Evolutionary conservation across 2,113 vertebrate species (phyloP).

Genomic region (Heliornis fulica): DNA sequence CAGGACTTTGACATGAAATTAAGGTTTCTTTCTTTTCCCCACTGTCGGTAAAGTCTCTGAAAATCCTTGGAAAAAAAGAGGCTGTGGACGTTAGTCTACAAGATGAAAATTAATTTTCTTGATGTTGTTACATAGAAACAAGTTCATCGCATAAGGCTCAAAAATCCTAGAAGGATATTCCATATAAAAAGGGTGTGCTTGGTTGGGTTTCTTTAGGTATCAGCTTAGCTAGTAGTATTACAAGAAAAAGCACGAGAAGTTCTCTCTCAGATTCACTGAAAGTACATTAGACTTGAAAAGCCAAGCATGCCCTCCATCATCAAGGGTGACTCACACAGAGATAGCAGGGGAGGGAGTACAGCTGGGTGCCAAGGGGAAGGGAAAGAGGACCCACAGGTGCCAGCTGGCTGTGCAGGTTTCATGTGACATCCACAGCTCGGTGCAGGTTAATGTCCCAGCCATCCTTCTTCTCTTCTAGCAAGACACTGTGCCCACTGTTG

Average conservation of each 20-base stretch:
- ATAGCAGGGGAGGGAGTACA: background rate
- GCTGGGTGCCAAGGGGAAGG: background rate
- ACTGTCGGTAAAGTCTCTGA: background rate
- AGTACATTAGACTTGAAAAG: background rate
- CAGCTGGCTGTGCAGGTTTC: background rate
- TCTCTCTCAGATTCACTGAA: background rate
- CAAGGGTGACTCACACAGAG: background rate
- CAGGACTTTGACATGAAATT: background rate
- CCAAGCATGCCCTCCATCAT: fast-evolving
- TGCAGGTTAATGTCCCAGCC: background rate
- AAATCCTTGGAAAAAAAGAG: background rate
- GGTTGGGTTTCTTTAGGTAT: too few species aligned
- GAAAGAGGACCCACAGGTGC: background rate
- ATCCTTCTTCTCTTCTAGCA: background rate
- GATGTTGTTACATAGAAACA: background rate
- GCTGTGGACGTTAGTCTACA: background rate
- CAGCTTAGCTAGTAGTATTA: background rate
- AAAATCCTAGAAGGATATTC: background rate
- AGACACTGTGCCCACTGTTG: background rate
- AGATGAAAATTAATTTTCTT: background rate
- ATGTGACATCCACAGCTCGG: background rate
- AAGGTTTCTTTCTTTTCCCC: background rate
- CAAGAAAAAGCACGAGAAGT: background rate
- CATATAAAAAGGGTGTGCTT: background rate
- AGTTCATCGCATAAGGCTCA: background rate